These are phyloP conservation scores for Microcebus ravelobensis DNA, from an alignment of 2,113 vertebrate genomes.

Conservation along the genomic window DNA sequence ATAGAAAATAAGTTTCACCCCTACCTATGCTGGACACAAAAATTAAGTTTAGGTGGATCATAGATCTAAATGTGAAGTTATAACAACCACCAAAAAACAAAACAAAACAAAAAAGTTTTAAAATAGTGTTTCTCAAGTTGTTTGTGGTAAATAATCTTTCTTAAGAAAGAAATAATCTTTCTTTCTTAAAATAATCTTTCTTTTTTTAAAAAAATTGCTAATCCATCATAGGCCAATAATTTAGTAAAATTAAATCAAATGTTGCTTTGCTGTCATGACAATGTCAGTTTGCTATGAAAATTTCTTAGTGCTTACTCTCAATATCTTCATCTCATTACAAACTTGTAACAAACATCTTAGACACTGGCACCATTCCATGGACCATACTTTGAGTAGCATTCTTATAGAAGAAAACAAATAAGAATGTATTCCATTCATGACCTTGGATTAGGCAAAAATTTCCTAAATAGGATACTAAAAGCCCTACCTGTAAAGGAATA, in stretches of 20 bases:
- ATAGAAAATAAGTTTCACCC: background rate
- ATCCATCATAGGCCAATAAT: background rate
- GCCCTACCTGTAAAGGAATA: background rate
- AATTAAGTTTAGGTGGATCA: background rate
- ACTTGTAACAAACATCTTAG: background rate
- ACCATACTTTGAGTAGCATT: background rate
- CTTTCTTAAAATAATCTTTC: background rate
- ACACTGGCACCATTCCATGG: background rate
- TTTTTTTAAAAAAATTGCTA: background rate
- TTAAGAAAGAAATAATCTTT: too few relatives aligned
- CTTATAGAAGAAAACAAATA: background rate
- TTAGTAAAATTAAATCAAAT: background rate
- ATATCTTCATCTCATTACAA: background rate
- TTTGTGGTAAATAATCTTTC: background rate
- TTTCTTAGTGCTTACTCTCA: background rate
- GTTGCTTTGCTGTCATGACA: background rate
- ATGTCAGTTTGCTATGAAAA: background rate
- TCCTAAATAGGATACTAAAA: background rate
- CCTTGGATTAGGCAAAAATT: background rate
- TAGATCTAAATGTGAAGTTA: background rate
- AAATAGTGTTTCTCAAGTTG: background rate
- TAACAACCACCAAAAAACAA: background rate
- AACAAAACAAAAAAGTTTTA: background rate
- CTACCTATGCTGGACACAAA: background rate
- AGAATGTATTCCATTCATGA: background rate